Base-by-base conservation (phyloP, 2,888 invertebrate species). In the Clepsis dumicolana region DNA sequence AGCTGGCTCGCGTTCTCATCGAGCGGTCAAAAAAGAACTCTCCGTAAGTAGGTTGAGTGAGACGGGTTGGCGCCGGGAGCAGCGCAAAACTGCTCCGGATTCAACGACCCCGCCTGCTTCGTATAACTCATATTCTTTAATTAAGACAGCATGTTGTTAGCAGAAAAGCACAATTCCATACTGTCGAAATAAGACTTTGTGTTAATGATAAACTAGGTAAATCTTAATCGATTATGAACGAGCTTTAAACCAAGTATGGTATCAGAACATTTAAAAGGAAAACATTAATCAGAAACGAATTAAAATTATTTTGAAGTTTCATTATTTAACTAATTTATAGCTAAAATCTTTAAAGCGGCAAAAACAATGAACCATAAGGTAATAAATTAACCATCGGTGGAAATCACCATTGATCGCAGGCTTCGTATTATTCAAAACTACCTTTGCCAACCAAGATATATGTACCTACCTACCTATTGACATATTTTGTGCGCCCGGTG, bases 21-120 rank as follows among this genome's bases (percentile, higher is more conserved):
- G 75, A 75, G 74, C 74, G 74, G 77, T 80, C 73, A 77, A 72
- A 79, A n/a, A 76, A 79, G 80, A 82, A 80, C 79, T 76, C 79
- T 75, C 74, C 81, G 80, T 79, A 83, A 77, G 74, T 77, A 78
- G 80, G 82, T 80, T 81, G 57, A 80, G 86, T 83, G 87, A 89
- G 89, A 87, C 91, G 76, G 72, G 68, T 71, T 72, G 91, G 87
- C 90, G 91, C 84, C 89, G 24, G 25, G 50, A 56, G 50, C 41
- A 53, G 38, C 16, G 29, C n/a, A 44, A 64, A 63, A 25, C 27
- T 24, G 29, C 59, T 64, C 29, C 44, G 60, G 60, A 25, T 61
- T 35, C 35, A 44, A 59, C 41, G 59, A 32, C 52, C 50, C 8
- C 18, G 35, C 54, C 66, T 35, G 50, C n/a, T 56, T 48, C 50